Conservation (phyloP, 2,797 vertebrate genomes). For the Aeoliscus strigatus region DNA sequence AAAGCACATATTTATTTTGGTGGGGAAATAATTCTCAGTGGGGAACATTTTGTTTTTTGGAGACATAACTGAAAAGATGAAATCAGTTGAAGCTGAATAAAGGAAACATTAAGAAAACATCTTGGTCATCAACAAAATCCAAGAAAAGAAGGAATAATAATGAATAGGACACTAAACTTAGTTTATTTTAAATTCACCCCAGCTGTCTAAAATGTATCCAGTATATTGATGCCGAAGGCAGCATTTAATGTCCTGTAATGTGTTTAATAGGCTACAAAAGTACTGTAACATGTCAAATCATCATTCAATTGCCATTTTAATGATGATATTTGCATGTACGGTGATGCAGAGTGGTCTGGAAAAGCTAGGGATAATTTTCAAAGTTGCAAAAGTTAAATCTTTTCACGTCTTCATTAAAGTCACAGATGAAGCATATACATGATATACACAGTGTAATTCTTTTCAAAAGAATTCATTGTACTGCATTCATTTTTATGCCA, state of each 20-base stretch:
- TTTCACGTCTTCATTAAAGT: no score
- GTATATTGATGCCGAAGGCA: slow-evolving; percentile 49
- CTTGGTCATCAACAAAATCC: slow-evolving; percentile 27
- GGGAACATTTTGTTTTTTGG: slow-evolving; percentile 16
- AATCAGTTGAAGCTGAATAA: slow-evolving; percentile 15
- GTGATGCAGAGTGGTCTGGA: no score
- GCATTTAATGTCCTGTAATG: slow-evolving; percentile 54
- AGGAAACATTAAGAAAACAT: slow-evolving; percentile 9
- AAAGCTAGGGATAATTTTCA: no score
- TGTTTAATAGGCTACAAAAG: slow-evolving; percentile 52
- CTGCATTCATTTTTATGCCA: background rate
- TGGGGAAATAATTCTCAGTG: slow-evolving; percentile 13
- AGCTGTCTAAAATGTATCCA: slow-evolving; percentile 50
- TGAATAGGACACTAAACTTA: slow-evolving; percentile 42
- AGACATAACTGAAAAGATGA: slow-evolving; percentile 19
- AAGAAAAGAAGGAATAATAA: slow-evolving; percentile 44
- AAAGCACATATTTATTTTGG: slow-evolving; percentile 12
- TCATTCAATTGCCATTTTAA: no score
- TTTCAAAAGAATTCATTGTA: background rate
- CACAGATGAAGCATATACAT: no score
- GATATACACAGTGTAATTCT: no score
- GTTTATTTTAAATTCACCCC: slow-evolving; percentile 49
- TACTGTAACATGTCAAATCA: slow-evolving; percentile 50
- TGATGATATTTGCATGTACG: no score
- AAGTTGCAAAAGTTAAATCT: no score